Base-by-base conservation (phyloP, 2,113 vertebrate species). In the Brachirus orientalis region DNA sequence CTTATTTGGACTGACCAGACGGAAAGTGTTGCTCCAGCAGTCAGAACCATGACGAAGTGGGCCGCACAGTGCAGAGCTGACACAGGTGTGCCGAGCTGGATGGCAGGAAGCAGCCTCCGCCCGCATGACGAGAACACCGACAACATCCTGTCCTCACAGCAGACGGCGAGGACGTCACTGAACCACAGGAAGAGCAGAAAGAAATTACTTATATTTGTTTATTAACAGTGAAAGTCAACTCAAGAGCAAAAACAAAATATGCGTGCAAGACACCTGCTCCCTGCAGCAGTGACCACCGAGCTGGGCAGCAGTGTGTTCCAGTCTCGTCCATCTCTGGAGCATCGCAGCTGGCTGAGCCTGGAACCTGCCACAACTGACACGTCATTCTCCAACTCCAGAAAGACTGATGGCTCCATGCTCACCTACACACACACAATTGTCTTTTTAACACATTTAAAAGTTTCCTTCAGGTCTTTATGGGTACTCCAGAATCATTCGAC, bases 351-450 rank as follows among this genome's bases (percentile, higher is more conserved):
- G 86, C 97, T 97, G 83, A 98, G 80, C 82, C 93, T 96, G 2
- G 94, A 92, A 6, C 96, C 95, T 0, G 94, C 95, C 0, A 95
- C 94, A 0, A 91, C 17, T 0, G 94, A 94, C 60, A 96, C 93
- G 62, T 98, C 97, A 52, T 98, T 99, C 87, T 98, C 97, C 84
- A 99, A 96, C 88, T 98, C 96, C 68, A 99, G 90, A 76, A 96
- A 96, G 88, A 98, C 93, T 0, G 95, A 92, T 0, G 96, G 95
- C 63, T 99, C 96, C 44, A 93, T 93, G 90, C 96, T 95, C 82
- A 97, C 84, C 96, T 98, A 64, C 38, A 89, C 33, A 56, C 20
- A 45, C 37, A 58, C n/a, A 43, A 12, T 13, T 40, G 3, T 40
- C 1, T 40, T 1, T 28, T 28, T 28, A 28, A 28, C 28, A 28